A percentile compares a stretch with the other conserved stretches of the same genome.
These are phyloP conservation scores for Argyrosomus japonicus DNA, from an alignment of 2,113 vertebrate genomes.

Conservation along the genomic window DNA sequence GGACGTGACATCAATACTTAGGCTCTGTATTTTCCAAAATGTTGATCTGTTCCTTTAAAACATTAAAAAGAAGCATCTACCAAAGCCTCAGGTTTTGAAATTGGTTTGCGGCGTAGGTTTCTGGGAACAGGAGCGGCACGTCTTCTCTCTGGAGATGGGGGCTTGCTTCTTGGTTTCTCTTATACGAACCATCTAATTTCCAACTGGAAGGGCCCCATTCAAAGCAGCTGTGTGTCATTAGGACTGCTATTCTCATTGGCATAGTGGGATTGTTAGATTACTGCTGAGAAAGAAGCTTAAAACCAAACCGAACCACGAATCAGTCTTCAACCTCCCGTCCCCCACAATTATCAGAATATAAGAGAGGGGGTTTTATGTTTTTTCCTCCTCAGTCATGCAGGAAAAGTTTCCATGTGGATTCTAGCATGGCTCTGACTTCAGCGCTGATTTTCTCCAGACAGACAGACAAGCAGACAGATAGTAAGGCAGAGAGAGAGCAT, in stretches of 20 bases:
- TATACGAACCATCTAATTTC: constrained; percentile 70
- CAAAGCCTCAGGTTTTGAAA: constrained; percentile 53
- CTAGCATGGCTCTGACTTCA: constrained; percentile 47
- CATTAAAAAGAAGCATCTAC: constrained; percentile 35
- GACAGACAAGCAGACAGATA: constrained; percentile 24
- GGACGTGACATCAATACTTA: not conserved
- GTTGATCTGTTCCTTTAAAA: constrained; percentile 20
- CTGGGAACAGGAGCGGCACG: constrained; percentile 63
- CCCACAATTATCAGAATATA: constrained; percentile 68
- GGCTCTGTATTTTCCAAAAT: constrained; percentile 16
- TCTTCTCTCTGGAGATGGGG: constrained; percentile 42
- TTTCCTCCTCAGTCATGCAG: constrained; percentile 57
- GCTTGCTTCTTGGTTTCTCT: constrained; percentile 47
- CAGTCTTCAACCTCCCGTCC: constrained; percentile 49
- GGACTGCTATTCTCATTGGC: constrained; percentile 61
- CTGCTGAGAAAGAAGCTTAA: constrained; percentile 57
- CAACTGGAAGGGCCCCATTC: constrained; percentile 62
- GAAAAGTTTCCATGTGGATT: constrained; percentile 76
- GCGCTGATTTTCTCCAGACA: constrained; percentile 50
- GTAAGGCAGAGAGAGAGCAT: constrained; percentile 8
- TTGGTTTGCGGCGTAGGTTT: constrained; percentile 65
- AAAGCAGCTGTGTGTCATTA: constrained; percentile 81
- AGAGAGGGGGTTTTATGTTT: constrained; percentile 27
- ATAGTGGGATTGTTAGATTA: constrained; percentile 59
- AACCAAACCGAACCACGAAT: constrained; percentile 62